phyloP scores from a whole-genome alignment of 2,888 invertebrate species.

The Neocrepidodera transversa region DNA sequence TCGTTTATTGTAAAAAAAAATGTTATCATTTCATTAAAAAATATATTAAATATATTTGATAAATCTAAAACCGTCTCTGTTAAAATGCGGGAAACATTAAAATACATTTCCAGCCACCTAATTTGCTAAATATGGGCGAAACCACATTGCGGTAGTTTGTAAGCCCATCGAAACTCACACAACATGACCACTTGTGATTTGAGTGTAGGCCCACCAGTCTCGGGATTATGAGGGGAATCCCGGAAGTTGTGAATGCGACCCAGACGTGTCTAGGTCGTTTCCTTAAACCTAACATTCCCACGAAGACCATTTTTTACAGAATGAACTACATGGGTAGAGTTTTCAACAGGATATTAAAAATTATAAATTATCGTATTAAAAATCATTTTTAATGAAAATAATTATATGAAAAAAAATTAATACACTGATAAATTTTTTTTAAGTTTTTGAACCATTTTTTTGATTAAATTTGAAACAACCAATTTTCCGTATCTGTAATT shows the following conservation, averaged over 20 bases:
- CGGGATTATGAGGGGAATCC: slow-evolving; percentile 44
- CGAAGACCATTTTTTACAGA: slow-evolving; percentile 38
- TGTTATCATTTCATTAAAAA: no score
- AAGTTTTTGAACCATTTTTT: no score
- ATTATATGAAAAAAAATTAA: no score
- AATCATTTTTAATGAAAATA: no score
- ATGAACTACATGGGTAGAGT: background rate
- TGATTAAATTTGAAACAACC: no score
- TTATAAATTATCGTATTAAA: no score
- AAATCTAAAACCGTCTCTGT: background rate
- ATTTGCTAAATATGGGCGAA: slow-evolving; percentile 25
- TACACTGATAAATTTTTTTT: no score
- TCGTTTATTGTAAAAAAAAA: no score
- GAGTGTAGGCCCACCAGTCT: slow-evolving; percentile 6
- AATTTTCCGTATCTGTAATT: no score
- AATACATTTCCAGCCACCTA: slow-evolving; percentile 2
- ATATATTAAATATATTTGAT: no score
- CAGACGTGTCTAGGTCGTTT: slow-evolving; percentile 52
- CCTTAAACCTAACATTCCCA: slow-evolving; percentile 47
- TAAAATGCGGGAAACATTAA: background rate
- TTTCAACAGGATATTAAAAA: background rate
- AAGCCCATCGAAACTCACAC: slow-evolving; percentile 17
- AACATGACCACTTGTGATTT: slow-evolving; percentile 27
- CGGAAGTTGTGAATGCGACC: slow-evolving; percentile 45
- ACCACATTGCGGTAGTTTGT: slow-evolving; percentile 29